Base-by-base conservation (phyloP, 2,888 invertebrate genomes). In the Vannuccia rotundouncinata region DNA sequence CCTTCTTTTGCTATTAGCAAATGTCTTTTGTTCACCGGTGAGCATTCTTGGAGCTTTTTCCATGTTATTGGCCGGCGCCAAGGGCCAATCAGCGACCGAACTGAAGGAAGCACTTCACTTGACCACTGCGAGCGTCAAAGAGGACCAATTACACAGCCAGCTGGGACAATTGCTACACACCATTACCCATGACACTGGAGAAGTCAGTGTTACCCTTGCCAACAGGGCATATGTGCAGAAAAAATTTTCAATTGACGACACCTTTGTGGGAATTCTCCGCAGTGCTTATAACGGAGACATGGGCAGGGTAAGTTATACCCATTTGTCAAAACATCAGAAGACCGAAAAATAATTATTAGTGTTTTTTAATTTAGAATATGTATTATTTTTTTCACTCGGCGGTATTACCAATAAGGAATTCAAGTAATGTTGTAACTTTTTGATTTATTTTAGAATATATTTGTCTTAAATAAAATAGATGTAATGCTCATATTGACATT, bases 31-130 rank as follows among this genome's bases (percentile, higher is more conserved):
- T 22, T 66, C 66, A n/a, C 66, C 66, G 25, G 25, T 66, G 25
- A 66, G 66, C 25, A 66, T 66, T 66, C 66, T 66, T 22, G 66
- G 66, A 2, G 66, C 66, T n/a, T 66, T 66, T 27, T 66, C 66
- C 13, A 66, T 66, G 10, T 22, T 66, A 66, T 66, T 66, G 25
- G 66, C 66, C 25, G 66, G 66, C 25, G 66, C 66, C 25, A 66
- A 66, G 66, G 25, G 25, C 25, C 66, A 66, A 22, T 66, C 66
- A 66, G 66, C 66, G 25, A 66, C 2, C 10, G 10, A 66, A 22
- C 25, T 66, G 66, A 66, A 66, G 25, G 2, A 5, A 13, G 66
- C 66, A 2, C 66, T 66, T 22, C 66, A 66, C 25, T 22, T 66
- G 66, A 22, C 10, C 25, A 27, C 10, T 27, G 2, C 5, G 2